Base-by-base conservation (phyloP, 2,888 invertebrate species). In the Pollenia labialis region DNA sequence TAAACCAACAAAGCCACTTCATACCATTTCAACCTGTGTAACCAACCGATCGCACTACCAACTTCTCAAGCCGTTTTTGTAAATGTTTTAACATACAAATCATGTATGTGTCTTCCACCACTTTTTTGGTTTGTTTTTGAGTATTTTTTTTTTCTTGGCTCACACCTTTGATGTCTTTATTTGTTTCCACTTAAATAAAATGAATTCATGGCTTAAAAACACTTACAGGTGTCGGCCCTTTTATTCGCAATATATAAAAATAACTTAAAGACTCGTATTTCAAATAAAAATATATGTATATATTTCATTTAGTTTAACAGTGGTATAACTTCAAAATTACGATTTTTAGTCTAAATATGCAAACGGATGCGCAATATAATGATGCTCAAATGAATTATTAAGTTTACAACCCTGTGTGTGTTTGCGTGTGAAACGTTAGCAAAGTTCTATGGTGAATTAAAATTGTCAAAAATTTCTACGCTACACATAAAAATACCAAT, bases 121-220 rank as follows among this genome's bases (percentile, higher is more conserved):
- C 42, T 32, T 60, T 48, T 54, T 40, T 56, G 7, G 16, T 60
- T 62, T 71, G 32, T n/a, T 66, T 68, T 58, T 72, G 23, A n/a
- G 44, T 18, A 42, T 48, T 32, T 58, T 77, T n/a, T 64, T 60
- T 50, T 32, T 68, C 46, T 60, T 60, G 50, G 77, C 81, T 87
- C 81, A 81, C 77, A 84, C 87, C 81, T 87, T 84, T 84, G 72
- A 87, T 87, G 87, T 81, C 87, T 87, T 84, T 84, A 87, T 87
- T 87, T 84, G 87, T 87, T 87, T 87, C 87, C 83, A 87, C 81
- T 84, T 87, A 87, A 87, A 81, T 81, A 68, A 81, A 87, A 81
- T 84, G 16, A 84, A 84, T 81, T 81, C 80, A 81, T 76, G 77
- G 72, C 60, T 83, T 72, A 75, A 76, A 83, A 79, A 77, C 84